Conservation (phyloP, 2,888 invertebrate genomes). For the Calliopum simillimum region DNA sequence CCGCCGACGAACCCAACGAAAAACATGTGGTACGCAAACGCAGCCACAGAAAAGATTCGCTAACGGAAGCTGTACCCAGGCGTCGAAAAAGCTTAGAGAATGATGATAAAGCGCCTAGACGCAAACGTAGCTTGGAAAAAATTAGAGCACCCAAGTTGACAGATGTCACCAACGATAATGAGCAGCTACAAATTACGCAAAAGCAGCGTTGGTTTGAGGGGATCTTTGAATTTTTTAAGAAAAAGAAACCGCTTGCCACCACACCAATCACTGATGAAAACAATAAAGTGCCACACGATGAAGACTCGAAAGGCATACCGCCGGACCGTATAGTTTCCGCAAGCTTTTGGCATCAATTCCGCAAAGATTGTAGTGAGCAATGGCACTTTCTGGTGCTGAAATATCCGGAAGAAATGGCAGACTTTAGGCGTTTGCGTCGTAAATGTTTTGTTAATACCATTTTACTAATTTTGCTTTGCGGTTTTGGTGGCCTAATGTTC, state of each 20-base stretch:
- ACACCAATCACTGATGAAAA: background rate
- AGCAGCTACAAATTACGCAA: background rate
- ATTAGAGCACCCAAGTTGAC: background rate
- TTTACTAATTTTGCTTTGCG: constrained; percentile 79
- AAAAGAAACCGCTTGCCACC: constrained; percentile 19
- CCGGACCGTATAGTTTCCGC: constrained; percentile 49
- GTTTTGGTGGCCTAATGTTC: constrained; percentile 84
- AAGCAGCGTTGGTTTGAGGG: constrained; percentile 14
- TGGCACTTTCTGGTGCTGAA: constrained; percentile 73
- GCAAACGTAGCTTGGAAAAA: background rate
- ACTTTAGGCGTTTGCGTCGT: constrained; percentile 72
- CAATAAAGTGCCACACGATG: constrained; percentile 3
- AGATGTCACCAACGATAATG: background rate
- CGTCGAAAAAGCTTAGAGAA: constrained; percentile 41
- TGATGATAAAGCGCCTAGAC: constrained; percentile 18
- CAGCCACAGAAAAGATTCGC: constrained; percentile 12
- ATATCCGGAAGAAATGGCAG: constrained; percentile 71
- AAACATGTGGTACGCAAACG: constrained; percentile 29
- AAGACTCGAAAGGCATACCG: background rate
- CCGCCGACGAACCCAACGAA: constrained; percentile 18
- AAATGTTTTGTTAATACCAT: constrained; percentile 77
- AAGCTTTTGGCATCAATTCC: constrained; percentile 66
- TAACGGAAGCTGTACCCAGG: constrained; percentile 22
- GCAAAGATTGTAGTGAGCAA: constrained; percentile 67
- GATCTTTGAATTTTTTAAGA: constrained; percentile 27